Conservation (phyloP, 1,140 invertebrate species). For the Drosophila nannoptera region DNA sequence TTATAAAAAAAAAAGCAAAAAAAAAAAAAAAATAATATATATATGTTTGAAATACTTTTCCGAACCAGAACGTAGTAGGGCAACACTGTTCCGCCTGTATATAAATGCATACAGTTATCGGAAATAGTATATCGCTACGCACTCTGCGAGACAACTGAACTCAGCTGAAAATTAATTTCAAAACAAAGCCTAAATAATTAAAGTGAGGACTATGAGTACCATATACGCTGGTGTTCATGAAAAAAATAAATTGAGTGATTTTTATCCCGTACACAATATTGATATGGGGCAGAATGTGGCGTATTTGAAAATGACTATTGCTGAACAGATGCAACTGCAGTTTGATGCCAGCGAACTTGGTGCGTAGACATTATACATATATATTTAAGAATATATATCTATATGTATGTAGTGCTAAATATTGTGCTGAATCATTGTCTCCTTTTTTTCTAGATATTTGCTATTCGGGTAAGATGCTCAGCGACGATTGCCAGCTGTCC, state of each 20-base stretch:
- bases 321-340: conserved; percentile 60
- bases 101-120: no score
- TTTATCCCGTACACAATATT: conserved; percentile 64
- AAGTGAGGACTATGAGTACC: conserved; percentile 41
- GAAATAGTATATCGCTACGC: no score
- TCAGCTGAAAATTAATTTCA: conserved; percentile 12
- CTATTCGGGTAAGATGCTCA: conserved; percentile 59
- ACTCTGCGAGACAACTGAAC: no score
- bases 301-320: conserved; percentile 62
- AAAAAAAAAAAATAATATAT: neutral
- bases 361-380: conserved; percentile 40
- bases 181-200: conserved; percentile 28
- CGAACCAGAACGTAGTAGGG: no score
- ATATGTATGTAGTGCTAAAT: conserved; percentile 1
- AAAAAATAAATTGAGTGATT: conserved; percentile 67
- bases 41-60: conserved; percentile 16
- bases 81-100: no score
- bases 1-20: neutral
- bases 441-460: conserved; percentile 60
- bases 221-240: conserved; percentile 64
- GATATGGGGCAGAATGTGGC: conserved; percentile 63
- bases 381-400: no score
- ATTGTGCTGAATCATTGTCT: conserved; percentile 56
- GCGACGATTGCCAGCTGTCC: conserved; percentile 47
- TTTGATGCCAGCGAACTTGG: conserved; percentile 66